Evolutionary conservation across 2,888 invertebrate genomes (phyloP), one percentile per base, ranked within the genome.

Genomic region (Hypolimnas misippus): DNA sequence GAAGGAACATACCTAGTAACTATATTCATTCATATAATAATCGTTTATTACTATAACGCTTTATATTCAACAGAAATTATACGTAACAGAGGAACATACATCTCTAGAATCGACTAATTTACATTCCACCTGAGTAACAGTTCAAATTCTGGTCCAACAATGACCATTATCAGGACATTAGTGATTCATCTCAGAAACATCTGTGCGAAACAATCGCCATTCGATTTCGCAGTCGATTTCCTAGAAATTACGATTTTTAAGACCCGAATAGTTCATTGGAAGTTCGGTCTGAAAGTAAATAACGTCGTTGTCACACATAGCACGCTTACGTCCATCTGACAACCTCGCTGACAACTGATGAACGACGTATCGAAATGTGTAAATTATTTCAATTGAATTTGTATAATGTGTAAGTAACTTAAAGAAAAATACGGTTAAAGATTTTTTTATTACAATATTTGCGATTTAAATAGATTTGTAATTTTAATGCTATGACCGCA

Each of bases 141-240:
- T 42, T 17, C 10, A 7, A 42, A 17, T 17, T 10, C 1, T 19
- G 42, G 10, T 19, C 17, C 16, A 42, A 42, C 42, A 17, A 8
- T 4, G 17, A 10, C 19, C 19, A 10, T 17, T 10, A 40, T 7
- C 10, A 3, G 3, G 6, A 16, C 12, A 46, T 46, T 46, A 25
- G n/a, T 46, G 2, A 46, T 46, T 25, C 46, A 46, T 46, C 46
- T n/a, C 46, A 46, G 19, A 2, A 25, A 21, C 46, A 46, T 46
- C 21, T 6, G 21, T 46, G 21, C 46, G 12, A 46, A 21, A n/a
- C 46, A 46, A 12, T 42, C 17, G 17, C n/a, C n/a, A n/a, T n/a
- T n/a, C n/a, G n/a, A n/a, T n/a, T n/a, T n/a, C n/a, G n/a, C n/a
- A n/a, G n/a, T n/a, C n/a, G n/a, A 21, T n/a, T 46, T 46, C 21